A percentile compares a stretch with the other conserved stretches of the same genome.
Evolutionary conservation across 2,888 invertebrate genomes (phyloP).

Genomic region (Phyllotreta striolata): DNA sequence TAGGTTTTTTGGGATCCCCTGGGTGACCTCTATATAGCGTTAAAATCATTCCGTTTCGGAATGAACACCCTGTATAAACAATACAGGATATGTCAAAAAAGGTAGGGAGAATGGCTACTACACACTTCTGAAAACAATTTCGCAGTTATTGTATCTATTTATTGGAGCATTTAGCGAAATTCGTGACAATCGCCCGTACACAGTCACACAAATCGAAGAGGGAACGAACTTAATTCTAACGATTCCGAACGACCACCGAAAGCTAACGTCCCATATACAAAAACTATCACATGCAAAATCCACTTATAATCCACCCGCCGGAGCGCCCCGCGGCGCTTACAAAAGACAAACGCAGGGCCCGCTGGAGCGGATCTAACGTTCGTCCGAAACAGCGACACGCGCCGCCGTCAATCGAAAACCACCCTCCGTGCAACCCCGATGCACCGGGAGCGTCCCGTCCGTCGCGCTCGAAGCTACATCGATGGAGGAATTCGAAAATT

Average conservation of each 20-base stretch:
- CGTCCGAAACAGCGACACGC: slow-evolving; percentile 41
- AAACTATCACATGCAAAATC: slow-evolving; percentile 33
- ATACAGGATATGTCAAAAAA: too few species aligned
- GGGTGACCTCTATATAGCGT: too few species aligned
- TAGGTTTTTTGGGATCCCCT: too few species aligned
- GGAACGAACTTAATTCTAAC: slow-evolving; percentile 12
- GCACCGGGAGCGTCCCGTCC: too few species aligned
- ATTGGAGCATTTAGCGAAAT: too few species aligned
- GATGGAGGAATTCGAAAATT: neutral
- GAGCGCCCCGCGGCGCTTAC: slow-evolving; percentile 28
- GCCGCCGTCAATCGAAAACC: slow-evolving; percentile 45
- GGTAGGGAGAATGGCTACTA: too few species aligned
- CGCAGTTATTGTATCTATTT: too few species aligned
- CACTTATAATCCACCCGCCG: slow-evolving; percentile 33
- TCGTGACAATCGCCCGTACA: slow-evolving; percentile 5
- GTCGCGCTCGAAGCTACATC: too few species aligned
- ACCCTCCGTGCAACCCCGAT: slow-evolving; percentile 55
- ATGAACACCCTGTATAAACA: too few species aligned
- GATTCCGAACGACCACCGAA: slow-evolving; percentile 12
- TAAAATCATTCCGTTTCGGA: too few species aligned
- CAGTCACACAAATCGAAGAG: neutral
- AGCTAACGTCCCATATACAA: slow-evolving; percentile 22
- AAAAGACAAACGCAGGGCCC: slow-evolving; percentile 35
- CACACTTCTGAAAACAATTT: too few species aligned
- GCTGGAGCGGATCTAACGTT: slow-evolving; percentile 45